Percentiles rank a stretch among this genome's conserved stretches.
phyloP scores from a whole-genome alignment of 2,113 vertebrate species.

The Capreolus pygargus region DNA sequence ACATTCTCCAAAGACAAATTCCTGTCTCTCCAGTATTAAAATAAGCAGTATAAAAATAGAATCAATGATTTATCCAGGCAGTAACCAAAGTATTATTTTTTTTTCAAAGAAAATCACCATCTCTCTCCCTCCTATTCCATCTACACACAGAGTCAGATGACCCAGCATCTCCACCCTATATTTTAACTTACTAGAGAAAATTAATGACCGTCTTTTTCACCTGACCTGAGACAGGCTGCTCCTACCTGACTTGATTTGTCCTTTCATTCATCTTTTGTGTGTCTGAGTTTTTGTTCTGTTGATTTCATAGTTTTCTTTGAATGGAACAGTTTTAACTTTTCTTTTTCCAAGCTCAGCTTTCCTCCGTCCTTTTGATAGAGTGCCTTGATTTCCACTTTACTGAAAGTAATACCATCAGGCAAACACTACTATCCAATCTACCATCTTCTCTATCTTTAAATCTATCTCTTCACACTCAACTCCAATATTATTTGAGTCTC shows the following conservation, averaged over 20 bases:
- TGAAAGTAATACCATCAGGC: not conserved
- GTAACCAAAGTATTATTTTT: not conserved
- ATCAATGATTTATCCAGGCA: not conserved
- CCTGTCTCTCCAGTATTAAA: not conserved
- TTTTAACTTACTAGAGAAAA: conserved; percentile 14
- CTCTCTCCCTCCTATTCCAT: not conserved
- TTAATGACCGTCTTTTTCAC: not conserved
- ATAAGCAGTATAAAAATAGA: not conserved
- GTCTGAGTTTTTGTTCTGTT: conserved; percentile 10
- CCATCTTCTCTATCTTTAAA: not conserved
- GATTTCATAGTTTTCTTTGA: not conserved
- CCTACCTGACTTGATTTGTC: not conserved
- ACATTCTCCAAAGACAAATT: not conserved
- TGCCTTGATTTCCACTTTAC: not conserved
- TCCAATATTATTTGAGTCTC: not conserved
- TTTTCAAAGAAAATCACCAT: not conserved
- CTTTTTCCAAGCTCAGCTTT: not conserved
- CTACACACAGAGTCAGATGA: not conserved
- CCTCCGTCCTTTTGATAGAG: not conserved
- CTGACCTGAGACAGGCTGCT: not conserved
- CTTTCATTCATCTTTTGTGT: conserved; percentile 1
- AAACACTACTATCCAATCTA: not conserved
- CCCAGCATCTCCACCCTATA: not conserved
- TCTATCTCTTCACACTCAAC: not conserved
- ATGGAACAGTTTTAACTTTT: not conserved